These are phyloP conservation scores for Lathamus discolor DNA, from an alignment of 2,113 vertebrate species.

Conservation along the genomic window DNA sequence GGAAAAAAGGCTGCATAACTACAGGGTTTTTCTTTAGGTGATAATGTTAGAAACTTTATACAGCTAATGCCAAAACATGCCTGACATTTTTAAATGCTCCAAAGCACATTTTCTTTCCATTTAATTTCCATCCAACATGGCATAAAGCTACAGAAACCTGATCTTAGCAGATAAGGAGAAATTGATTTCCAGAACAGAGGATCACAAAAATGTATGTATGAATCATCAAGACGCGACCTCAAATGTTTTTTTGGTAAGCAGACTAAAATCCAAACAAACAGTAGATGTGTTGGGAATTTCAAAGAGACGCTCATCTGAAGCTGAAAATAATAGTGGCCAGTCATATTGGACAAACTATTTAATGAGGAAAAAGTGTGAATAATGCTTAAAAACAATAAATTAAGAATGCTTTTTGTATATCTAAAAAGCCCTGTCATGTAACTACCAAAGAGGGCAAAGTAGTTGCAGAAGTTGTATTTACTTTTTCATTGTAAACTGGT, in stretches of 20 bases:
- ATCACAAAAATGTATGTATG: neutral
- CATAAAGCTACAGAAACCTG: neutral
- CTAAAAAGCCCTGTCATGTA: neutral
- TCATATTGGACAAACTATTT: neutral
- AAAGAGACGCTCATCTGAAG: neutral
- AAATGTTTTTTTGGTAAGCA: neutral
- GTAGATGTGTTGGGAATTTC: neutral
- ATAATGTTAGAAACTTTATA: neutral
- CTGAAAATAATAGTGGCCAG: neutral
- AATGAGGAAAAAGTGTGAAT: neutral
- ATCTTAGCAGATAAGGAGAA: neutral
- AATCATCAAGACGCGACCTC: neutral
- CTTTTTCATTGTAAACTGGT: neutral
- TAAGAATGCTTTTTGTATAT: neutral
- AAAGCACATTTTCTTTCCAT: neutral
- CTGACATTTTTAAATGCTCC: neutral
- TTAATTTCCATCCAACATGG: neutral
- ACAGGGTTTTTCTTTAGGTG: neutral
- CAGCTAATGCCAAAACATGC: neutral
- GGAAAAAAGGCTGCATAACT: neutral
- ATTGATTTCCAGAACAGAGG: neutral
- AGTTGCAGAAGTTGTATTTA: neutral
- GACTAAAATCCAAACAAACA: neutral
- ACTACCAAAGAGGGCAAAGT: neutral
- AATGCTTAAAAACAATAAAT: neutral